Base-by-base conservation (phyloP, 2,797 vertebrate species). In the Denticeps clupeoides region DNA sequence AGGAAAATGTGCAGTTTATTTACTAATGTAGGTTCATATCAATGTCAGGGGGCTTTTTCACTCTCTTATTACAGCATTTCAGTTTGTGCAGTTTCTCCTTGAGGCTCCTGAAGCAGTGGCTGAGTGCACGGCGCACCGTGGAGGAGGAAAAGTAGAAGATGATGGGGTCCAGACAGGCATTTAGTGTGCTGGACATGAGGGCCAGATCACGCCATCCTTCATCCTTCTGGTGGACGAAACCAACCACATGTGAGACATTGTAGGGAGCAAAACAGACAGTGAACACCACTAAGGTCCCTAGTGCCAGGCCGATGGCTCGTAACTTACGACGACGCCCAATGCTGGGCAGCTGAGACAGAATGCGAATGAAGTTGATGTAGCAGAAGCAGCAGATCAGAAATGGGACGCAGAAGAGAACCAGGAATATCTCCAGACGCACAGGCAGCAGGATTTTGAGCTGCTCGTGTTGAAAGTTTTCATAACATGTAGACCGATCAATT, bases 121-220 rank as follows among this genome's bases (percentile, higher is more conserved):
- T 73, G 7, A 90, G 64, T 26, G 83, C 77, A 2, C 62, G 74
- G 4, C 87, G 76, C 16, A 93, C 86, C 0, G 79, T 75, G 0
- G 81, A 75, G 0, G 89, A 92, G 0, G 90, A 90, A 63, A 90
- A 87, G 68, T 91, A 95, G 72, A 86, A 90, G 65, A 92, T 85
- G 0, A 93, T 47, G 0, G 91, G 89, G 33, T 95, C 90, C 3
- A 93, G 62, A 33, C 88, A 88, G 29, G 90, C 79, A 28, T 93
- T 95, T 37, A 90, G 67, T n/a, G 85, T 87, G 72, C 84, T 87
- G 48, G 75, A 74, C 4, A 89, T 77, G 52, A 92, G 19, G 1
- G 75, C 82, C 1, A 78, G 55, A 1, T 64, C 46, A 44, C 91
- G 68, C 90, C 90, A 93, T 0, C 3, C 0, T 0, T 86, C 78